Evolutionary conservation across 53 echinoderm and acorn worm genomes (phyloP).

Genomic region (Crossaster papposus): DNA sequence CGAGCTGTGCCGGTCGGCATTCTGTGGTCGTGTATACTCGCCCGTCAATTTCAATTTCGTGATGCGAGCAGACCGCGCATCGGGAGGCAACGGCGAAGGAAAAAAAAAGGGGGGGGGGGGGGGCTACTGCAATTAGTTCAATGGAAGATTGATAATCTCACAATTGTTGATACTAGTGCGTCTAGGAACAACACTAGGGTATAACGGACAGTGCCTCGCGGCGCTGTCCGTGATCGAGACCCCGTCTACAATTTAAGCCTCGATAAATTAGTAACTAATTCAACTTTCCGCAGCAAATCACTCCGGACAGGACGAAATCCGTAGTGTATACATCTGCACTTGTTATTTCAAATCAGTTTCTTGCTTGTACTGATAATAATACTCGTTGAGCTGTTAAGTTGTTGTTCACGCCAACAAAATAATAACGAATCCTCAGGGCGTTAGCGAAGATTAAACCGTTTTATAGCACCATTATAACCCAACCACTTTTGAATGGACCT

Average conservation of each 20-base stretch:
- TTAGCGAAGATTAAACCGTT: background rate
- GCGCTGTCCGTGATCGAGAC: slow-evolving; percentile 25
- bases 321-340: slow-evolving; percentile 34
- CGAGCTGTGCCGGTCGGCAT: slow-evolving; percentile 10
- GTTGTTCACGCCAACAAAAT: background rate
- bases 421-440: background rate
- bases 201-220: background rate
- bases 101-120: background rate
- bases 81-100: background rate
- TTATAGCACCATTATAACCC: background rate
- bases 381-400: background rate
- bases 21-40: background rate
- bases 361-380: slow-evolving; percentile 26
- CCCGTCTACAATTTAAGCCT: slow-evolving; percentile 49
- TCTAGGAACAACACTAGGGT: slow-evolving; percentile 24
- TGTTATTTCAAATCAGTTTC: slow-evolving; percentile 39
- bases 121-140: slow-evolving; percentile 48
- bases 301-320: slow-evolving; percentile 3
- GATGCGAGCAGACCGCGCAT: slow-evolving; percentile 33
- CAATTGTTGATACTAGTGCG: slow-evolving; percentile 61
- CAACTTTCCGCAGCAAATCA: slow-evolving; percentile 4
- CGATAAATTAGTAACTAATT: slow-evolving; percentile 64
- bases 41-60: slow-evolving; percentile 60
- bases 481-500: too few relatives aligned
- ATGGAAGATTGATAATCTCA: slow-evolving; percentile 59